Conservation (phyloP, 2,888 invertebrate genomes). For the Lasiommata megera region DNA sequence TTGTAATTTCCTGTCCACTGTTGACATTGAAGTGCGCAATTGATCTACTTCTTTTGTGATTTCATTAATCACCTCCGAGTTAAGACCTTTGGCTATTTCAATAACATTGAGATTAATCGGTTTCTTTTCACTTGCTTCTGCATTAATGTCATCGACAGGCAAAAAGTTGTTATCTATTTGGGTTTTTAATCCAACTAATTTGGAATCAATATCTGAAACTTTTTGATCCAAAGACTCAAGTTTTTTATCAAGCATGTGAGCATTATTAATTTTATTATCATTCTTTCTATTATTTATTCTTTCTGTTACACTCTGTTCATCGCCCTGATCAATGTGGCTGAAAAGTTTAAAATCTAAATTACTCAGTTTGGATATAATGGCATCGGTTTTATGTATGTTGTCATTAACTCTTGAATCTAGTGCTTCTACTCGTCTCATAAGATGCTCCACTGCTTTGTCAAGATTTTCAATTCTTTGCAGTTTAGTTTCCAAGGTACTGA, state of each 20-base stretch:
- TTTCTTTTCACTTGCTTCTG: constrained; percentile 93
- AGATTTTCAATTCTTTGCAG: constrained; percentile 93
- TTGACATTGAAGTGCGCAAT: constrained; percentile 88
- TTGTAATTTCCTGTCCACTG: constrained; percentile 90
- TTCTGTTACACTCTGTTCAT: constrained; percentile 61
- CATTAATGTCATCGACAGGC: constrained; percentile 91
- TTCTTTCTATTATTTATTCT: constrained; percentile 43
- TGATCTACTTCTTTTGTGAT: constrained; percentile 91
- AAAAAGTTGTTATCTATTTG: constrained; percentile 92
- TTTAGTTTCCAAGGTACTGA: constrained; percentile 93
- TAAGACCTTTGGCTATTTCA: constrained; percentile 92
- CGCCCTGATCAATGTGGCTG: constrained; percentile 71
- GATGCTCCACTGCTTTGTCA: constrained; percentile 92
- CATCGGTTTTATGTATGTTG: constrained; percentile 92
- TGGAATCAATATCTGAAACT: constrained; percentile 90
- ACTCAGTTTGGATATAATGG: constrained; percentile 88
- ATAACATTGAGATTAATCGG: constrained; percentile 91
- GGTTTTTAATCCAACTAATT: constrained; percentile 88
- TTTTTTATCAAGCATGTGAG: constrained; percentile 83
- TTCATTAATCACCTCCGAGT: constrained; percentile 89
- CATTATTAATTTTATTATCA: constrained; percentile 51
- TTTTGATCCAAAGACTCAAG: constrained; percentile 90
- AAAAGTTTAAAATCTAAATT: constrained; percentile 89
- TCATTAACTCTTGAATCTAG: constrained; percentile 90
- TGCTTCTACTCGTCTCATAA: constrained; percentile 92